These are phyloP conservation scores for Silurus lanzhouensis DNA, from an alignment of 2,797 vertebrate species.

Conservation along the genomic window DNA sequence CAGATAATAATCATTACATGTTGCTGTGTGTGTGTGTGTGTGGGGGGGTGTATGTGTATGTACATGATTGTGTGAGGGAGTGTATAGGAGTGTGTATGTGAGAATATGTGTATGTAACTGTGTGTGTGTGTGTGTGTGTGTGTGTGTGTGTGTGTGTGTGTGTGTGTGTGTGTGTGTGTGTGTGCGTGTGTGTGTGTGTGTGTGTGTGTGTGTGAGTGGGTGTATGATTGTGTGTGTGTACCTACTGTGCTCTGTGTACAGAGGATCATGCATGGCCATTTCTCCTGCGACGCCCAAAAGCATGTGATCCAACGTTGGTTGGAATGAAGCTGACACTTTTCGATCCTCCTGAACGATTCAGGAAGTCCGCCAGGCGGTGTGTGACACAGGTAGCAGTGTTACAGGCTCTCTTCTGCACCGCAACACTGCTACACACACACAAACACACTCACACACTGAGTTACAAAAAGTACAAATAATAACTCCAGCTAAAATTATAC, in stretches of 20 bases:
- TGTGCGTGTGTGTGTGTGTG: neutral
- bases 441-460: too few species aligned
- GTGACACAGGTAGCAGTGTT: constrained; percentile 93
- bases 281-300: constrained; percentile 90
- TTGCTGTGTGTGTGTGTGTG: neutral
- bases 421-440: constrained; percentile 74
- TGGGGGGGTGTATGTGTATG: too few species aligned
- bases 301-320: constrained; percentile 88
- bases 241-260: neutral
- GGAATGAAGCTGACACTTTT: constrained; percentile 87
- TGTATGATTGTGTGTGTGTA: neutral
- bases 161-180: neutral
- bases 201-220: constrained; percentile 1
- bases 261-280: constrained; percentile 52
- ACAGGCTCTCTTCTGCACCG: constrained; percentile 88
- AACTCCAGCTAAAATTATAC: too few species aligned
- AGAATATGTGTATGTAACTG: too few species aligned
- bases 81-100: too few species aligned
- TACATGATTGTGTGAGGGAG: too few species aligned
- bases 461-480: too few species aligned
- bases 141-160: neutral
- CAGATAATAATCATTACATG: neutral
- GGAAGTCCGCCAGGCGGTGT: constrained; percentile 90
- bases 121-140: neutral
- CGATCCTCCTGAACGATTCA: constrained; percentile 90